A percentile compares a stretch with the other conserved stretches of the same genome.
phyloP scores from a whole-genome alignment of 2,888 invertebrate species.

The Tetranychus piercei region DNA sequence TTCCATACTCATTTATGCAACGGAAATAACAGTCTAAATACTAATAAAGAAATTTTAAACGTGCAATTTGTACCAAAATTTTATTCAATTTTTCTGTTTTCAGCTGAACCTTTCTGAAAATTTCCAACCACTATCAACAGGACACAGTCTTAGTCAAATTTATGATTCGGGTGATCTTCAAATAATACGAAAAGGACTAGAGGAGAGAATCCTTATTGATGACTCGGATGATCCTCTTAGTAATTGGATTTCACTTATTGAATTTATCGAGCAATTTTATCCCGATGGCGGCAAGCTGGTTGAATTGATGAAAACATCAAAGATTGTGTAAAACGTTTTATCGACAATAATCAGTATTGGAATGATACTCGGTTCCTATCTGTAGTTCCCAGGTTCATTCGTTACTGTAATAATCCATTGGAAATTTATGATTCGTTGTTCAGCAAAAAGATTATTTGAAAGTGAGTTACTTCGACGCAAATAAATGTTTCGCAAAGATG shows the following conservation, averaged over 20 bases:
- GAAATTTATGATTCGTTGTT: conserved; percentile 51
- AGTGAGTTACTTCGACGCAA: too few relatives aligned
- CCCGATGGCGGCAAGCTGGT: conserved; percentile 69
- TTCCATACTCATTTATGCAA: conserved; percentile 74
- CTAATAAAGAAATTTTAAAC: too few relatives aligned
- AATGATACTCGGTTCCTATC: conserved; percentile 71
- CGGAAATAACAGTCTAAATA: conserved; percentile 84
- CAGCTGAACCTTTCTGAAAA: neutral
- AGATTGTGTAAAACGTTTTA: conserved; percentile 51
- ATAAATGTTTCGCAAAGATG: too few relatives aligned
- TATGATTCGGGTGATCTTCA: too few relatives aligned
- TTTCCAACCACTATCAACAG: too few relatives aligned
- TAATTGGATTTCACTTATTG: conserved; percentile 46
- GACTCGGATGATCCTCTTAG: conserved; percentile 55
- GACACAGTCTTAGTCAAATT: too few relatives aligned
- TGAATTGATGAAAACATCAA: conserved; percentile 55
- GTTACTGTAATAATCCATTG: conserved; percentile 42
- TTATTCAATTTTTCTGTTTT: neutral
- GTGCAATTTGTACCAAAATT: conserved; percentile 6
- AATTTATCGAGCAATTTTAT: conserved; percentile 79
- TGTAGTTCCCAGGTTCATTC: conserved; percentile 79
- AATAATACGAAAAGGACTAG: too few relatives aligned
- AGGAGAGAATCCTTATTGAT: neutral
- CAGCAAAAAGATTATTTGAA: conserved; percentile 53
- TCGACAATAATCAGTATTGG: conserved; percentile 56